These are phyloP conservation scores for Drosophila seguyi DNA, from an alignment of 1,140 invertebrate species.

Conservation along the genomic window DNA sequence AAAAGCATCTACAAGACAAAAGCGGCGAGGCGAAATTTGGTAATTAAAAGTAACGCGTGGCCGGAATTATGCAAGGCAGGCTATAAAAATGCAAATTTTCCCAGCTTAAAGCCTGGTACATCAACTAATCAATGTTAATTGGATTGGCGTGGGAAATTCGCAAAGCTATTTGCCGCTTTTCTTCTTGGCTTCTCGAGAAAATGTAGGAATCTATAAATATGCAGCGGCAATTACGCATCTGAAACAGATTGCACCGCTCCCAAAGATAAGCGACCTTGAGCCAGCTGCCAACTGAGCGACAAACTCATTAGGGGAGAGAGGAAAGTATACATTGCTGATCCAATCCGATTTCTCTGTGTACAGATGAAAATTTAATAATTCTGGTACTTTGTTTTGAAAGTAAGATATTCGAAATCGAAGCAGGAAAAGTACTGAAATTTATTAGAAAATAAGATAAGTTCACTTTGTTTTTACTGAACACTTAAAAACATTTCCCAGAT, in stretches of 20 bases:
- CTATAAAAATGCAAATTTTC: constrained; percentile 75
- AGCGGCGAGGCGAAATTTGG: constrained; percentile 14
- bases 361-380: not conserved
- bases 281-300: constrained; percentile 62
- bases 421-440: not conserved
- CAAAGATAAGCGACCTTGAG: constrained; percentile 51
- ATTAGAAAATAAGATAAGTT: too few species aligned
- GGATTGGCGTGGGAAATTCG: constrained; percentile 44
- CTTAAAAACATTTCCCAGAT: too few species aligned
- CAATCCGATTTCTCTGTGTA: not conserved
- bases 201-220: constrained; percentile 50
- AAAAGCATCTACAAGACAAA: constrained; percentile 32
- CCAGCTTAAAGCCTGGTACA: constrained; percentile 15
- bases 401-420: not conserved
- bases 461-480: too few species aligned
- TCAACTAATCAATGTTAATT: constrained; percentile 77
- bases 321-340: constrained; percentile 11
- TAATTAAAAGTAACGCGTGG: constrained; percentile 60
- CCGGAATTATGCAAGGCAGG: constrained; percentile 70
- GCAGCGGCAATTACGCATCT: constrained; percentile 58
- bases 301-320: constrained; percentile 58
- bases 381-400: not conserved
- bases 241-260: constrained; percentile 40
- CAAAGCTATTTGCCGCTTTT: constrained; percentile 29
- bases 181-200: constrained; percentile 22